A percentile compares a stretch with the other conserved stretches of the same genome.
Conservation (phyloP, 2,113 vertebrate genomes). For the Peromyscus maniculatus region DNA sequence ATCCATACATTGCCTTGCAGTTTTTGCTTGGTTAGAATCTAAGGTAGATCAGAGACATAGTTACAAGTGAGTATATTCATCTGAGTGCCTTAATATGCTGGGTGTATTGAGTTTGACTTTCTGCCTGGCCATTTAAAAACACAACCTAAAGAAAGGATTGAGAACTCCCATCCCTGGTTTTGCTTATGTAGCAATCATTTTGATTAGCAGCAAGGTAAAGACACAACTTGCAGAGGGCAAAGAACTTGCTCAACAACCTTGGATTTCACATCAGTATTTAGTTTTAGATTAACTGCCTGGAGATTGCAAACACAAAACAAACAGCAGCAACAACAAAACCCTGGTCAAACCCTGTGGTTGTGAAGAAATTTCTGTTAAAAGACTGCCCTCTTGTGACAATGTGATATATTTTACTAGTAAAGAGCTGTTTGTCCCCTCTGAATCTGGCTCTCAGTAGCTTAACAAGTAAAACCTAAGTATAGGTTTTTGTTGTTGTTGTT, state of each 20-base stretch:
- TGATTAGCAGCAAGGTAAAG: not conserved
- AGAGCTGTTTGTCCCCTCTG: not conserved
- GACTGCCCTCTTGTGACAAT: conserved; percentile 79
- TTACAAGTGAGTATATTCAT: not conserved
- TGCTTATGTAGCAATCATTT: not conserved
- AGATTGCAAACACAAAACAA: conserved; percentile 14
- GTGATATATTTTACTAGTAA: conserved; percentile 27
- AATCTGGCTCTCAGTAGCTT: not conserved
- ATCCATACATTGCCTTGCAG: not conserved
- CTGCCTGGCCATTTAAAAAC: not conserved
- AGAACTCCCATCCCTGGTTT: not conserved
- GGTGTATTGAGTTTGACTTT: not conserved
- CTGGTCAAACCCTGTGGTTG: not conserved
- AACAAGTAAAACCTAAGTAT: conserved; percentile 5
- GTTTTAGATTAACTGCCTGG: not conserved
- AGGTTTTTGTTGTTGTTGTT: not conserved
- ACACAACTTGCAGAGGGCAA: not conserved
- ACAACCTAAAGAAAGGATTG: not conserved
- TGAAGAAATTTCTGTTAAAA: conserved; percentile 70
- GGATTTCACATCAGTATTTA: not conserved
- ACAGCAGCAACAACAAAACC: not conserved
- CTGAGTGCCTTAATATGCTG: not conserved
- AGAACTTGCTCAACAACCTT: not conserved
- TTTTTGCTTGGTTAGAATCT: not conserved
- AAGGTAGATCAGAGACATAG: not conserved